phyloP scores from a whole-genome alignment of 1,140 invertebrate genomes.

The Dreissena rostriformis region DNA sequence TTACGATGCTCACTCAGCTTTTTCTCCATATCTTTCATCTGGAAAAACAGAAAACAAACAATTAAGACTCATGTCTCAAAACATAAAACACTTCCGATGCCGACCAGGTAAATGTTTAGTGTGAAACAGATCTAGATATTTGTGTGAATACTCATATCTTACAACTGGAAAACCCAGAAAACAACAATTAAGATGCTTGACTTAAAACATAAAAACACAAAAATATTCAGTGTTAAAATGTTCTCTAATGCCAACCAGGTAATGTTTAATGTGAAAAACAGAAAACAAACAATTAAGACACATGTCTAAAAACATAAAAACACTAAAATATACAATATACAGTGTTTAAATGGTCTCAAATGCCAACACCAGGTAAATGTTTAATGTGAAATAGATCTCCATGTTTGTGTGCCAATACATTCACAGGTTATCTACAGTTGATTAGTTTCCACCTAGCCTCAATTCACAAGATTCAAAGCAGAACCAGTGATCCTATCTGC shows the following conservation, averaged over 20 bases:
- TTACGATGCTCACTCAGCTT: slow-evolving; percentile 73
- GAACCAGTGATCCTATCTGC: neutral
- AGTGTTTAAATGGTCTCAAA: too few relatives aligned
- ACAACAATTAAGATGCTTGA: neutral
- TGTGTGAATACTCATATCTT: too few relatives aligned
- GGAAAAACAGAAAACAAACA: slow-evolving; percentile 60
- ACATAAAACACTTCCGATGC: too few relatives aligned
- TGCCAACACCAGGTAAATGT: too few relatives aligned
- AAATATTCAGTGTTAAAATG: neutral
- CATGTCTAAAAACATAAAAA: too few relatives aligned
- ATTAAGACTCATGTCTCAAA: neutral
- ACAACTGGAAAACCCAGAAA: slow-evolving; percentile 73
- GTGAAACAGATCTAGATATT: too few relatives aligned
- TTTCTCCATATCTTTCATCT: slow-evolving; percentile 81
- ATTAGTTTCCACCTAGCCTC: too few relatives aligned
- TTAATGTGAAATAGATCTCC: too few relatives aligned
- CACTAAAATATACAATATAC: too few relatives aligned
- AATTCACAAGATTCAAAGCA: too few relatives aligned
- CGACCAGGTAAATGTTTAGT: too few relatives aligned
- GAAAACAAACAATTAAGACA: slow-evolving; percentile 16
- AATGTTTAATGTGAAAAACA: slow-evolving; percentile 77
- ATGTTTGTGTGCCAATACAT: too few relatives aligned
- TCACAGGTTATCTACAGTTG: neutral
- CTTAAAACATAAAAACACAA: neutral
- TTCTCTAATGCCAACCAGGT: neutral